A percentile compares a stretch with the other conserved stretches of the same genome.
Conservation (phyloP, 2,888 invertebrate genomes). For the Gnatocerus cornutus region DNA sequence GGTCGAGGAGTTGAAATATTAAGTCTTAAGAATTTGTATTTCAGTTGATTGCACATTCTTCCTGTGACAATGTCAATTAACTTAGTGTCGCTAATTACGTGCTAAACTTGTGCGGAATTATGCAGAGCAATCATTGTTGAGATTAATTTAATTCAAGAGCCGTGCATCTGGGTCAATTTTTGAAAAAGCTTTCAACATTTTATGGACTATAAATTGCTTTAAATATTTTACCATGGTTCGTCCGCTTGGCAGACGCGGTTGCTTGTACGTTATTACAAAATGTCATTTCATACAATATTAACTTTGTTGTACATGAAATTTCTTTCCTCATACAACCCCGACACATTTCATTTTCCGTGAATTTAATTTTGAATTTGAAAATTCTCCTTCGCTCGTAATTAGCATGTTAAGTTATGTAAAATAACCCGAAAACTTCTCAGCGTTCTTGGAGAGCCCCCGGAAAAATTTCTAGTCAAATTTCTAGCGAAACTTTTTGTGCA, state of each 20-base stretch:
- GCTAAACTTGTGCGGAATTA: too few relatives aligned
- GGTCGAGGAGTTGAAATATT: too few relatives aligned
- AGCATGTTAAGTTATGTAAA: constrained; percentile 15
- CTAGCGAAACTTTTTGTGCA: constrained; percentile 16
- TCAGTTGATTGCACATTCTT: too few relatives aligned
- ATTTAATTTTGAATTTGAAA: background rate
- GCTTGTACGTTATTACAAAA: constrained; percentile 1
- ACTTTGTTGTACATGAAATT: background rate
- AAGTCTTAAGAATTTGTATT: too few relatives aligned
- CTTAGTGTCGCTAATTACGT: too few relatives aligned
- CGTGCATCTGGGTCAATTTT: background rate
- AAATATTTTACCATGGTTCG: background rate
- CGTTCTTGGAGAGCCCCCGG: background rate
- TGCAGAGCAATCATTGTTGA: background rate
- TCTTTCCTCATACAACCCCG: background rate
- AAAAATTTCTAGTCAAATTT: background rate
- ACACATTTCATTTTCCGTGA: background rate
- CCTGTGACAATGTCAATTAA: too few relatives aligned
- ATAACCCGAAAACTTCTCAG: background rate
- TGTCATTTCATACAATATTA: constrained; percentile 2
- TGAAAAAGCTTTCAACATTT: background rate
- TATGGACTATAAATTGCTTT: background rate
- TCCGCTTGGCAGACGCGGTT: background rate
- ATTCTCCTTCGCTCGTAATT: background rate
- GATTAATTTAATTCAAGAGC: background rate